Conservation (phyloP, 2,797 vertebrate species). For the Podargus strigoides region DNA sequence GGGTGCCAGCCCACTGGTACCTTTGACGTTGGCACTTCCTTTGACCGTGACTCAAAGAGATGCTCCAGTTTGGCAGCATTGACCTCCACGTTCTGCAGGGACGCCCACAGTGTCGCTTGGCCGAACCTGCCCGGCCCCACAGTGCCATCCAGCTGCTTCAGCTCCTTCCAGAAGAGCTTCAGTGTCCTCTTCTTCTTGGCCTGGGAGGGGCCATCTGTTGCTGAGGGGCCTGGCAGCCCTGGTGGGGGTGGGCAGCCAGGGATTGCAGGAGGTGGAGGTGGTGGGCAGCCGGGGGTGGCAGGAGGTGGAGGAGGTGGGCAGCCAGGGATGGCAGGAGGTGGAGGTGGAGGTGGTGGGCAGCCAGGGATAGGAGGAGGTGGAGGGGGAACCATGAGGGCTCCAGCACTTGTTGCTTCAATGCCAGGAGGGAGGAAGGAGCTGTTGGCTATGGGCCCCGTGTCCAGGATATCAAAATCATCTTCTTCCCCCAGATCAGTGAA, state of each 20-base stretch:
- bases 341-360: not conserved
- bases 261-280: slow-evolving; percentile 40
- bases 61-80: slow-evolving; percentile 88
- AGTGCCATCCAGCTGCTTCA: slow-evolving; percentile 77
- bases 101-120: slow-evolving; percentile 87
- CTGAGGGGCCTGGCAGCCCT: slow-evolving; percentile 29
- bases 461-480: slow-evolving; percentile 88
- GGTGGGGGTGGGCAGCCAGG: slow-evolving; percentile 22
- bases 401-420: not conserved
- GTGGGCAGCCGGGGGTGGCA: not conserved
- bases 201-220: slow-evolving; percentile 38
- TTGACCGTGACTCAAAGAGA: slow-evolving; percentile 92
- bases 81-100: slow-evolving; percentile 84
- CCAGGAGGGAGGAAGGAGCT: slow-evolving; percentile 31
- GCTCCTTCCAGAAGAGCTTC: slow-evolving; percentile 95
- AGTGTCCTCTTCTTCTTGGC: slow-evolving; percentile 89
- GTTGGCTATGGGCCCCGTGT: slow-evolving; percentile 70
- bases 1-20: slow-evolving; percentile 58
- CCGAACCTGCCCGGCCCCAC: slow-evolving; percentile 82
- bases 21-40: slow-evolving; percentile 85
- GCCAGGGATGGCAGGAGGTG: slow-evolving; percentile 25
- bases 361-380: not conserved
- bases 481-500: slow-evolving; percentile 95
- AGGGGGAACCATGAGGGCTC: slow-evolving; percentile 16
- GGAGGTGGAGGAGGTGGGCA: slow-evolving; percentile 30